Base-by-base conservation (phyloP, 2,113 vertebrate species). In the Chaetorhynchus papuensis region DNA sequence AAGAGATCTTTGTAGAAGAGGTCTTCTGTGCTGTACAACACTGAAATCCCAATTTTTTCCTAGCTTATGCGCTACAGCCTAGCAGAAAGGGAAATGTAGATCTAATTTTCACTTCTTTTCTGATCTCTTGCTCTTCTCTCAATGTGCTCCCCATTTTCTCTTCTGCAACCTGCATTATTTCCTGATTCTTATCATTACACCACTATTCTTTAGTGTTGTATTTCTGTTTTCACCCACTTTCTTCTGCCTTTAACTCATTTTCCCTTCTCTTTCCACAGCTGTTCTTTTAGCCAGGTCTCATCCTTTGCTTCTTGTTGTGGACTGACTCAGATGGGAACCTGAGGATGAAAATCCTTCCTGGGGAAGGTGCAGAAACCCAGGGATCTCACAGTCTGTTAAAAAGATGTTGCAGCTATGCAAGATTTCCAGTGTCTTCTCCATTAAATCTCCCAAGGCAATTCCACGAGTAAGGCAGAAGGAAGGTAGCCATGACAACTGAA, bases 401-500 rank as follows among this genome's bases (percentile, higher is more conserved):
- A 88, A 87, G 57, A 81, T 83, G 63, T 93, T 88, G 52, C 74
- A 87, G 44, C 3, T 9, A 82, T 80, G 69, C 60, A 75, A 94
- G 71, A 85, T 83, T 95, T 91, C 81, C 61, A 87, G 49, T 65
- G 81, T 94, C 96, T 87, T 96, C 89, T 93, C 95, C 94, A 96
- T 95, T 94, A 96, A 79, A 82, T 6, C 57, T 95, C 95, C 95
- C 95, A 95, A 89, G 91, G 42, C 69, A 89, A 75, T 94, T 93
- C 68, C 90, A 76, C 0, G 13, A 69, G 61, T 39, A 74, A 95
- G 61, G 74, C 0, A 0, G 91, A 95, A 95, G 72, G 83, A 92
- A 96, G 83, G 91, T 95, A 96, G 93, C 89, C 95, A 95, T 94
- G 91, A 95, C 93, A 95, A 95, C 95, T 94, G 83, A 84, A 93